These are phyloP conservation scores for Morpho achilles DNA, from an alignment of 2,888 invertebrate genomes.

Conservation along the genomic window DNA sequence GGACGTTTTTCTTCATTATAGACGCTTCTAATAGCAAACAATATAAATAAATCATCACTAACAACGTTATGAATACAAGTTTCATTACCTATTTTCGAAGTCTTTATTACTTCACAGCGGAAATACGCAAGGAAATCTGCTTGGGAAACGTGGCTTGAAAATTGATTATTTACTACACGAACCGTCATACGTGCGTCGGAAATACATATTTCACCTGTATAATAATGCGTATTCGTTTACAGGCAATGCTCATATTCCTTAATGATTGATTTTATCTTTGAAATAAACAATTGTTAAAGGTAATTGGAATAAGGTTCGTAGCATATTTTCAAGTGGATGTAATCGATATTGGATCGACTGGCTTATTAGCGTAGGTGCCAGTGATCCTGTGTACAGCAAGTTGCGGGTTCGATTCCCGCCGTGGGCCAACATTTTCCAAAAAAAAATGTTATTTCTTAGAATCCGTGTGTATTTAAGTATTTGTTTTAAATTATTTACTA, in stretches of 20 bases:
- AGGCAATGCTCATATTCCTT: neutral
- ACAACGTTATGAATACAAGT: slow-evolving; percentile 16
- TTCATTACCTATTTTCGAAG: slow-evolving; percentile 16
- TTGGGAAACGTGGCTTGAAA: slow-evolving; percentile 27
- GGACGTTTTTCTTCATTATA: no score
- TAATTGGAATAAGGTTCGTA: neutral
- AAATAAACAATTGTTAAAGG: no score
- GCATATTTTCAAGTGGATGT: neutral
- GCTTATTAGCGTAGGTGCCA: no score
- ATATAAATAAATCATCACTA: slow-evolving; percentile 14
- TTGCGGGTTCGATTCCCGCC: no score
- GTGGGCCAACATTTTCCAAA: no score
- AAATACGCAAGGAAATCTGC: slow-evolving; percentile 32
- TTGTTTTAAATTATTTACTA: no score
- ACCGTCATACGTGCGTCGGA: slow-evolving; percentile 1
- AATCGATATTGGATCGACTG: no score
- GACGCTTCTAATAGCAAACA: no score
- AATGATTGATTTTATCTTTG: neutral
- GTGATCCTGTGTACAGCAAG: no score
- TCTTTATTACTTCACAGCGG: slow-evolving; percentile 20
- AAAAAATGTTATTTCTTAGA: no score
- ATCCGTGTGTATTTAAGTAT: no score
- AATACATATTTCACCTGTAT: neutral
- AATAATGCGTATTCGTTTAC: neutral
- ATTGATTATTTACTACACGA: slow-evolving; percentile 20